Percentiles rank a stretch among this genome's conserved stretches.
phyloP scores from a whole-genome alignment of 2,113 vertebrate species.

The Rattus rattus region DNA sequence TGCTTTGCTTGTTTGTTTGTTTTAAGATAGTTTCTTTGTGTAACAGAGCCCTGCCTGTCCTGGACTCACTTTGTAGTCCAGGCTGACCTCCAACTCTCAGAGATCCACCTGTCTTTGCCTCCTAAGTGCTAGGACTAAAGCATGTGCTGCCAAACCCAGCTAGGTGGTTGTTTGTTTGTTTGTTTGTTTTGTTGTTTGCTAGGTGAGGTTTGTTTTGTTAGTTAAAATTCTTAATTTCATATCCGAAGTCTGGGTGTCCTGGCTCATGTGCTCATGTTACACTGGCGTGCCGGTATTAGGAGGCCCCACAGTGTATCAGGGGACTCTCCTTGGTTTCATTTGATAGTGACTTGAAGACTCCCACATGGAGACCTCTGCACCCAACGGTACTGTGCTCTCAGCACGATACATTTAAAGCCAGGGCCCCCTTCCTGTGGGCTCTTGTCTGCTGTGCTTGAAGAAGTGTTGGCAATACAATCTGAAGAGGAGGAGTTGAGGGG shows the following conservation, averaged over 20 bases:
- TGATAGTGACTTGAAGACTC: constrained; percentile 65
- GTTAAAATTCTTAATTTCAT: constrained; percentile 37
- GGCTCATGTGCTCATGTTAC: constrained; percentile 18
- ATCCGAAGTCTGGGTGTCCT: constrained; percentile 31
- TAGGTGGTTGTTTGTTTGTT: too few relatives aligned
- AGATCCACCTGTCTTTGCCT: too few relatives aligned
- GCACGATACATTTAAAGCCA: constrained; percentile 76
- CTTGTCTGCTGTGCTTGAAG: constrained; percentile 8
- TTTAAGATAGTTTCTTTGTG: too few relatives aligned
- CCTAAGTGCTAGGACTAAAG: too few relatives aligned
- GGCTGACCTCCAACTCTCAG: too few relatives aligned
- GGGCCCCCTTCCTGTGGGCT: constrained; percentile 52
- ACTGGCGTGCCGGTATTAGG: constrained; percentile 49
- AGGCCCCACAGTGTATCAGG: constrained; percentile 38
- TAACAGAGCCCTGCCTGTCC: too few relatives aligned
- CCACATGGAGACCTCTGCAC: neutral
- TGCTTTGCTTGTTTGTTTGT: too few relatives aligned
- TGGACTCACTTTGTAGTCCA: too few relatives aligned
- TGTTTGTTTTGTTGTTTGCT: too few relatives aligned
- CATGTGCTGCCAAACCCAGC: too few relatives aligned
- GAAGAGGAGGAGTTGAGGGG: constrained; percentile 20
- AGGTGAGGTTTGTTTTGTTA: too few relatives aligned
- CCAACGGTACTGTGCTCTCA: constrained; percentile 12
- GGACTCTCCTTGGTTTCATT: constrained; percentile 54
- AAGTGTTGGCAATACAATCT: constrained; percentile 52